Evolutionary conservation across 2,888 invertebrate genomes (phyloP), one percentile per base, ranked within the genome.

Genomic region (Griposia aprilina): DNA sequence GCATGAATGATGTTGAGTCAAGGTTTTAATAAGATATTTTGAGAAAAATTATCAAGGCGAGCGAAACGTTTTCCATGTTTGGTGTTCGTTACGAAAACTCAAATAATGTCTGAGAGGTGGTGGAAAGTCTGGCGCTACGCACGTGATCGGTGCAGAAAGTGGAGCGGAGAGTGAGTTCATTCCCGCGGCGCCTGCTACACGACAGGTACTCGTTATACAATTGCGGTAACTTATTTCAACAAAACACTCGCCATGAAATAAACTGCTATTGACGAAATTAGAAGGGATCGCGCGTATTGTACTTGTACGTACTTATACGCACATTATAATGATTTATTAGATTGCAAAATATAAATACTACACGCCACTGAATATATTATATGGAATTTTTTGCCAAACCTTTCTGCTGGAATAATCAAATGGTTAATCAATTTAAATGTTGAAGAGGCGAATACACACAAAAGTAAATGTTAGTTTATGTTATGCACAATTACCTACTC

Each of bases 191-290:
- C 66, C 78, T 73, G 75, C 59, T 72, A 20, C 48, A 72, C 23
- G 48, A 55, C 68, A 69, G 52, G 0, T 41, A 41, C 30, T 80
- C 68, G 78, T 84, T 88, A 82, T 76, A 87, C 71, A 87, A 88
- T 84, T 89, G 81, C 82, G 55, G 73, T 88, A 83, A 87, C 72
- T 78, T 86, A 87, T 86, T 90, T 85, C 89, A 87, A 85, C 81
- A 87, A 90, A 88, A 88, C 83, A 82, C 45, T 74, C 65, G 81
- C 84, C 78, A 81, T 85, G 82, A 85, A 86, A 80, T 84, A 72
- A 83, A 86, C 79, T 76, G 78, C 82, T 72, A 81, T 90, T 89
- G 87, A 86, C 82, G 90, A 88, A 90, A 90, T 88, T 89, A 84
- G 88, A 89, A 88, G 85, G 88, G 87, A 82, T 81, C 80, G 71